A percentile compares a stretch with the other conserved stretches of the same genome.
Evolutionary conservation across 2,888 invertebrate genomes (phyloP).

Genomic region (Heteromurus nitidus): DNA sequence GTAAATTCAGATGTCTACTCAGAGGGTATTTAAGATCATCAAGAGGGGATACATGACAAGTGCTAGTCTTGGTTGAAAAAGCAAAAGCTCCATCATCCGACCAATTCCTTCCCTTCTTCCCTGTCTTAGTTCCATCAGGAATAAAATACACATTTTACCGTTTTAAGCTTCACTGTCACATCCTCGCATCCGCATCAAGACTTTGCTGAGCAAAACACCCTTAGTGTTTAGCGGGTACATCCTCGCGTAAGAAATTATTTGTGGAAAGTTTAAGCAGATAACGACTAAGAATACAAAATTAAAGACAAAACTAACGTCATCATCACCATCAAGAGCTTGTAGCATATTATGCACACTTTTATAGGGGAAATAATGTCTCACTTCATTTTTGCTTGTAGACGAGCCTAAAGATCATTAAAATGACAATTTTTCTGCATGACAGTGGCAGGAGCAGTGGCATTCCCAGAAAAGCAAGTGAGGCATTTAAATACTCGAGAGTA

Average conservation of each 20-base stretch:
- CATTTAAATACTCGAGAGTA: conserved; percentile 10
- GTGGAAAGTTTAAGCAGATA: neutral
- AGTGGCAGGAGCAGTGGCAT: neutral
- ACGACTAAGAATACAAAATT: neutral
- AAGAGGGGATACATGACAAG: conserved; percentile 25
- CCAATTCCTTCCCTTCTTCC: neutral
- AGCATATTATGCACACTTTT: no score
- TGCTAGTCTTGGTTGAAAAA: no score
- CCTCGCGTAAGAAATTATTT: neutral
- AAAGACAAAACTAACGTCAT: conserved; percentile 25
- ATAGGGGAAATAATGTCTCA: conserved; percentile 32
- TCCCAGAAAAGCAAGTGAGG: conserved; percentile 8
- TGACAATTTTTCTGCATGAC: conserved; percentile 61
- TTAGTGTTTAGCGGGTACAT: neutral
- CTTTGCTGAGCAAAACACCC: no score
- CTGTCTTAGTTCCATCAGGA: neutral
- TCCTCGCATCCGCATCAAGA: no score
- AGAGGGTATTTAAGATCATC: conserved; percentile 60
- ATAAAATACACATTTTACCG: conserved; percentile 7
- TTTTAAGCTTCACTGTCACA: conserved; percentile 19
- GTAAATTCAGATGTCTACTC: conserved; percentile 54
- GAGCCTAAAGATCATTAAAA: conserved; percentile 65
- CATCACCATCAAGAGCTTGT: conserved; percentile 6
- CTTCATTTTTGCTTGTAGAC: conserved; percentile 52
- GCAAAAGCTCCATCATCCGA: conserved; percentile 4